Conservation (phyloP, 2,113 vertebrate species). For the Podilymbus podiceps region DNA sequence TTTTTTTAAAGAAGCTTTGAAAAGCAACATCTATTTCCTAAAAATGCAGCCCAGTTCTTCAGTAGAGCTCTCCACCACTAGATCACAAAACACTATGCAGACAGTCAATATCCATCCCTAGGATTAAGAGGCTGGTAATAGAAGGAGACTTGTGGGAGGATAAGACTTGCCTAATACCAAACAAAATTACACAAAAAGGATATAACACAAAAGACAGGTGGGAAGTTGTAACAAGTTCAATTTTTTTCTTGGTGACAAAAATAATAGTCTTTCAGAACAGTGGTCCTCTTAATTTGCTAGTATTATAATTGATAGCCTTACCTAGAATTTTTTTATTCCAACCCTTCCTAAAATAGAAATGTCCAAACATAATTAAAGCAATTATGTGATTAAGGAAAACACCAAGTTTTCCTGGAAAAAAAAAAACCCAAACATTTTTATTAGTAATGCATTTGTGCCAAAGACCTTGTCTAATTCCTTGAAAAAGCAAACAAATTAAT, state of each 20-base stretch:
- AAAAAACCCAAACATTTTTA: not conserved
- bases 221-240: not conserved
- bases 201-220: not conserved
- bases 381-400: not conserved
- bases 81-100: not conserved
- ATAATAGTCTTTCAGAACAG: not conserved
- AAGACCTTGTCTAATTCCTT: not conserved
- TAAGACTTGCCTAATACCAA: not conserved
- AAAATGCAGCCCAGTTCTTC: not conserved
- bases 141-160: not conserved
- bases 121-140: not conserved
- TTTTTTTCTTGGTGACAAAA: not conserved
- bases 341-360: not conserved
- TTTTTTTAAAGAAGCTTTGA: not conserved
- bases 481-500: not conserved
- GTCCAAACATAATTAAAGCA: not conserved
- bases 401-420: not conserved
- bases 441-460: not conserved
- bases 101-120: not conserved
- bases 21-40: not conserved
- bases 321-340: not conserved
- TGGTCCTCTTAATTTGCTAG: not conserved
- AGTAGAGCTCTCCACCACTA: not conserved
- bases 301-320: not conserved
- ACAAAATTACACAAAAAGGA: not conserved